Base-by-base conservation (phyloP, 2,888 invertebrate genomes). In the Temnothorax unifasciatus region DNA sequence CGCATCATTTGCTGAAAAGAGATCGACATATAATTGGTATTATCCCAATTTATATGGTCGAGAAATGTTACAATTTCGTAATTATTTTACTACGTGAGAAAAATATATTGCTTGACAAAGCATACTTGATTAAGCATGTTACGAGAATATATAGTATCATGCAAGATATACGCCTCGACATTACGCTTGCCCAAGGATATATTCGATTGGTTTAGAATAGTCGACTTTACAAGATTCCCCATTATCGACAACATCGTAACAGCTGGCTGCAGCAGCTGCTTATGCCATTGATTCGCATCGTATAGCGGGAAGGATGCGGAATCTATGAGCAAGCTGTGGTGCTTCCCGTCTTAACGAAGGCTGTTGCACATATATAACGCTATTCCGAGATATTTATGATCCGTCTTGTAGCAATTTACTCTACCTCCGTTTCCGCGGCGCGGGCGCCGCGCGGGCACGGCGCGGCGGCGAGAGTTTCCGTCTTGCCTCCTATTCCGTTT, bases 361-460 rank as follows among this genome's bases (percentile, higher is more conserved):
- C 15, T 77, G 64, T 69, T 63, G 13, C 75, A 71, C 75, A 68
- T 82, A 82, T 84, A 64, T 57, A 82, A 85, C 68, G 38, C 71
- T 79, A 63, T 73, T 77, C 41, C 41, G 44, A 83, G 89, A 88
- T 91, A 92, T 92, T 91, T 92, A 92, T 89, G 91, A 87, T 89
- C 87, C 84, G 90, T 87, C 91, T 85, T 86, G 91, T 90, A 91
- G 87, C 88, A 89, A 91, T 92, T 88, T 90, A 90, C 89, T 87
- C 88, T 89, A 88, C 87, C 85, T 85, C 81, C 85, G 64, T 88
- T 85, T 84, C 84, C 74, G 75, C 82, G 83, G 85, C 21, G 21
- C 21, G 21, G 21, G 21, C 21, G 21, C 21, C 0, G 21, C 83
- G 87, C 84, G 84, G 29, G 29, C 29, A 3, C 29, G 29, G 29